A percentile compares a stretch with the other conserved stretches of the same genome.
These are phyloP conservation scores for Pao palembangensis DNA, from an alignment of 2,113 vertebrate genomes.

Conservation along the genomic window DNA sequence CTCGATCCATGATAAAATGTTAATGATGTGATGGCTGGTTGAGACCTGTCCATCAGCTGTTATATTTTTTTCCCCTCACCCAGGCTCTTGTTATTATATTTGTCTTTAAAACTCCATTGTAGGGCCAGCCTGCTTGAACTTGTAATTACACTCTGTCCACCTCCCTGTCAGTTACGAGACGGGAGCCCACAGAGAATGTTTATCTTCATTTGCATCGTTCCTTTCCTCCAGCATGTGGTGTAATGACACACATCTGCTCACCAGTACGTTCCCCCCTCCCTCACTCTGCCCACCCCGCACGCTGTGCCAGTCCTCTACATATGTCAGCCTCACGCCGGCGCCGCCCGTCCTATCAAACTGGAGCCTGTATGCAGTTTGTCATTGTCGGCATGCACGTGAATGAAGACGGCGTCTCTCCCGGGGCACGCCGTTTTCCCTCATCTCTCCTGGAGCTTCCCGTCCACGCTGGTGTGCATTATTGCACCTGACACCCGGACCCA, in stretches of 20 bases:
- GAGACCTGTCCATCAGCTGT: too few species aligned
- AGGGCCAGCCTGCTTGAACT: background rate
- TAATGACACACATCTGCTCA: conserved; percentile 52
- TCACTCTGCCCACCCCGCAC: conserved; percentile 28
- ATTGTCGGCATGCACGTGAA: conserved; percentile 40
- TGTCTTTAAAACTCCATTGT: too few species aligned
- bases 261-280: conserved; percentile 9
- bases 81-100: too few species aligned
- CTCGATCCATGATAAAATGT: too few species aligned
- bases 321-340: conserved; percentile 42
- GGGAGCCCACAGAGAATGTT: conserved; percentile 15
- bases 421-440: conserved; percentile 9
- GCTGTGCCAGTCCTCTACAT: conserved; percentile 42
- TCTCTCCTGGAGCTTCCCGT: conserved; percentile 26
- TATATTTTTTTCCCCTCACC: too few species aligned
- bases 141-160: background rate
- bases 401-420: conserved; percentile 30
- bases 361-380: conserved; percentile 65
- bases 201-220: conserved; percentile 19
- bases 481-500: conserved; percentile 54
- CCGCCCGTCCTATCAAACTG: conserved; percentile 40
- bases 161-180: background rate
- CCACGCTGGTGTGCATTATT: conserved; percentile 47
- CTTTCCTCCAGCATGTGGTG: conserved; percentile 32
- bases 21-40: too few species aligned